Conservation (phyloP, 2,113 vertebrate genomes). For the Rhodinocichla rosea region DNA sequence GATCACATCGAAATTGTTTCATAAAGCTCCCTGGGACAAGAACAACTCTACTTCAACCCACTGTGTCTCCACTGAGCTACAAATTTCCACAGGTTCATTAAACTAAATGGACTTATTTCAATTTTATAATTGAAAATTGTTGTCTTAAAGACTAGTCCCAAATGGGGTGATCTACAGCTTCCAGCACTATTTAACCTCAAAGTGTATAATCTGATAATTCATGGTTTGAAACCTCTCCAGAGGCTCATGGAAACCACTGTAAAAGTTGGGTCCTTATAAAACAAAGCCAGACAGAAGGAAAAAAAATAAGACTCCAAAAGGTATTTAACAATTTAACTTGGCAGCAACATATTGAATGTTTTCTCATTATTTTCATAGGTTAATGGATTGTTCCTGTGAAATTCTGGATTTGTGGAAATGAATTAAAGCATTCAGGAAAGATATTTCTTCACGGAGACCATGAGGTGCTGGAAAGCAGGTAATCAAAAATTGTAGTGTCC, state of each 20-base stretch:
- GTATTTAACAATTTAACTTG: neutral
- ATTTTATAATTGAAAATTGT: slow-evolving; percentile 67
- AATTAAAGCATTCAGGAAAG: neutral
- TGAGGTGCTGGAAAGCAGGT: neutral
- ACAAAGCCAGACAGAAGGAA: neutral
- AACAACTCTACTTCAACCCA: neutral
- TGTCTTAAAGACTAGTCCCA: slow-evolving; percentile 52
- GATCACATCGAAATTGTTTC: neutral
- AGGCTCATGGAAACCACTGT: neutral
- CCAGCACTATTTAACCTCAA: slow-evolving; percentile 64
- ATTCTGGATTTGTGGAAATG: neutral
- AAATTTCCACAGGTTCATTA: slow-evolving; percentile 23
- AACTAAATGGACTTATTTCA: slow-evolving; percentile 44
- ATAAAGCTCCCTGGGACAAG: neutral
- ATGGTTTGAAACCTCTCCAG: neutral
- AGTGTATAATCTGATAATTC: neutral
- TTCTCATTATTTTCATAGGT: neutral
- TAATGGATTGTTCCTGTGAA: neutral
- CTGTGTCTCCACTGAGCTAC: neutral
- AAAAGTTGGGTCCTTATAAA: neutral
- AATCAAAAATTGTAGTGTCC: neutral
- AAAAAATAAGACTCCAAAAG: neutral
- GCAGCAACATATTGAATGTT: neutral
- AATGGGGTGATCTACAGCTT: slow-evolving; percentile 63
- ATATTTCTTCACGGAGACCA: neutral